Evolutionary conservation across 1,140 invertebrate species (phyloP).

Genomic region (Micrasema minimum): DNA sequence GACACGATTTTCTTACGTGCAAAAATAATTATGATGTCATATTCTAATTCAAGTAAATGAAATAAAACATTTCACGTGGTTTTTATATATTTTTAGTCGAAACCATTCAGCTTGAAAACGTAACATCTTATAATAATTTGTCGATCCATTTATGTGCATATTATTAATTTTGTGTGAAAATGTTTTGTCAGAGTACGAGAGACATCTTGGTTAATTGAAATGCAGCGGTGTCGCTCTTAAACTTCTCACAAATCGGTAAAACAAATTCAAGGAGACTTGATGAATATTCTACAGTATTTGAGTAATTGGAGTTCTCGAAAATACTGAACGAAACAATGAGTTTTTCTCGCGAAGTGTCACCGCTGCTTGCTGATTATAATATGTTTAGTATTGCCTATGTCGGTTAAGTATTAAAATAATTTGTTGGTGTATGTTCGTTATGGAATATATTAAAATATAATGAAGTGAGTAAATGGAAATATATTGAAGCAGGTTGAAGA

Average conservation of each 20-base stretch:
- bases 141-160: constrained; percentile 28
- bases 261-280: constrained; percentile 21
- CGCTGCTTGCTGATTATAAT: too few species aligned
- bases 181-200: background rate
- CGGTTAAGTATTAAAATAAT: too few species aligned
- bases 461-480: too few species aligned
- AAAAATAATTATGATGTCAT: background rate
- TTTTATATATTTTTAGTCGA: background rate
- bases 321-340: too few species aligned
- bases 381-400: too few species aligned
- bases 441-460: too few species aligned
- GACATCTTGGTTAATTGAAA: constrained; percentile 3
- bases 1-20: background rate
- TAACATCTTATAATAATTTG: background rate
- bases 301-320: too few species aligned
- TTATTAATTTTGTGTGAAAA: constrained; percentile 19
- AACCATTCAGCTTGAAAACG: background rate
- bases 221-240: background rate
- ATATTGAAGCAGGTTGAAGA: too few species aligned
- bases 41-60: background rate
- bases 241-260: constrained; percentile 10
- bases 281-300: background rate
- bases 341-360: too few species aligned
- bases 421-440: too few species aligned
- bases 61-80: background rate